phyloP scores from a whole-genome alignment of 2,113 vertebrate species.

The Anguilla rostrata region DNA sequence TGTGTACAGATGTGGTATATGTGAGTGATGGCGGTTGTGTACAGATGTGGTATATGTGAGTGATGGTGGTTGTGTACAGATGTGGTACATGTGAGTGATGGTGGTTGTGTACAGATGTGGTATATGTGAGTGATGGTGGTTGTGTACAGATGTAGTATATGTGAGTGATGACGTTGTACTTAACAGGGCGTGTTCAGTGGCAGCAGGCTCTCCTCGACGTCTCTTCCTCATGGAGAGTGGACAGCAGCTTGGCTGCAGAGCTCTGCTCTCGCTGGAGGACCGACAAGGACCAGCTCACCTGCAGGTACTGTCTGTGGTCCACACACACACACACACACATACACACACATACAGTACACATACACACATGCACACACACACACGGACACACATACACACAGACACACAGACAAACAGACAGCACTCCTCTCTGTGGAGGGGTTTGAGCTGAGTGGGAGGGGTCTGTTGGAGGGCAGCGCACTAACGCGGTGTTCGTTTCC shows the following conservation, averaged over 20 bases:
- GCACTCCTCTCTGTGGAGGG: background rate
- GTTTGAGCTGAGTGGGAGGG: background rate
- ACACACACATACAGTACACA: background rate
- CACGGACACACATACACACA: background rate
- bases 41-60: background rate
- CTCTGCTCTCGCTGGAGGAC: constrained; percentile 84
- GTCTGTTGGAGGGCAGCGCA: background rate
- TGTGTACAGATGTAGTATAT: background rate
- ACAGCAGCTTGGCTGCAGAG: constrained; percentile 81
- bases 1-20: background rate
- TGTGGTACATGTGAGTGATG: background rate
- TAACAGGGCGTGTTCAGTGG: constrained; percentile 80
- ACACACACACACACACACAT: constrained; percentile 4
- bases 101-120: background rate
- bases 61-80: background rate
- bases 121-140: background rate
- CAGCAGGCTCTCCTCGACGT: constrained; percentile 77
- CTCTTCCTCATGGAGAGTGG: constrained; percentile 76
- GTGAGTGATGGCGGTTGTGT: background rate
- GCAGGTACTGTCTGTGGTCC: constrained; percentile 71
- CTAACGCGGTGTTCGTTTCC: background rate
- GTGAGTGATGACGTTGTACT: constrained; percentile 26
- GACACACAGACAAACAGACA: background rate
- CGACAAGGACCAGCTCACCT: constrained; percentile 73
- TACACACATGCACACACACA: background rate